Base-by-base conservation (phyloP, 2,797 vertebrate species). In the Trachurus trachurus region DNA sequence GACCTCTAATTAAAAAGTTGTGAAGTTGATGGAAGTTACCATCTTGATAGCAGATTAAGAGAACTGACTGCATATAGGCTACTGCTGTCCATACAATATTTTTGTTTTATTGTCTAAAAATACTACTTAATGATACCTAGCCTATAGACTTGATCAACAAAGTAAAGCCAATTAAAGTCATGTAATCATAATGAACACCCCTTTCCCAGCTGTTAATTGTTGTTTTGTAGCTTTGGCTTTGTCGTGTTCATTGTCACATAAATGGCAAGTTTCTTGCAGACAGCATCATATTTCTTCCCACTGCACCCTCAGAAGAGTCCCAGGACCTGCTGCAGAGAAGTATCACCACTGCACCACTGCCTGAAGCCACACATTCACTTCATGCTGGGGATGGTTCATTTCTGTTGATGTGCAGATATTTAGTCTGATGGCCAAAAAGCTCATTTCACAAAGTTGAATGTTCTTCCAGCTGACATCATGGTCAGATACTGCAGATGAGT, bases 1-100 rank as follows among this genome's bases (percentile, higher is more conserved):
- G 47, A 49, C 59, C 5, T 63, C 61, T 37, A 34, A 34, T 17
- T 40, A 12, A 74, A 75, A 83, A 62, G 64, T 73, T 62, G 67
- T 2, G 0, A 19, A 2, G 2, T 22, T 60, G 29, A 22, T 3
- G 44, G 42, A 15, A 61, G 53, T 39, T 22, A 57, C 53, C 39
- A 56, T 56, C n/a, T 12, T 31, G 47, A 49, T 56, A n/a, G 21
- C 26, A 57, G 1, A 70, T 79, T 42, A 42, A 37, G 10, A 21
- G 6, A 58, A 45, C 5, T 2, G 9, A 34, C 4, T 16, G 7
- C n/a, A n/a, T n/a, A n/a, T n/a, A n/a, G n/a, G n/a, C n/a, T n/a
- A n/a, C n/a, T n/a, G n/a, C n/a, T n/a, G n/a, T n/a, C n/a, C n/a
- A n/a, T n/a, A n/a, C n/a, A n/a, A n/a, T n/a, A n/a, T n/a, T n/a